Conservation (phyloP, 2,888 invertebrate genomes). For the Ochropacha duplaris region DNA sequence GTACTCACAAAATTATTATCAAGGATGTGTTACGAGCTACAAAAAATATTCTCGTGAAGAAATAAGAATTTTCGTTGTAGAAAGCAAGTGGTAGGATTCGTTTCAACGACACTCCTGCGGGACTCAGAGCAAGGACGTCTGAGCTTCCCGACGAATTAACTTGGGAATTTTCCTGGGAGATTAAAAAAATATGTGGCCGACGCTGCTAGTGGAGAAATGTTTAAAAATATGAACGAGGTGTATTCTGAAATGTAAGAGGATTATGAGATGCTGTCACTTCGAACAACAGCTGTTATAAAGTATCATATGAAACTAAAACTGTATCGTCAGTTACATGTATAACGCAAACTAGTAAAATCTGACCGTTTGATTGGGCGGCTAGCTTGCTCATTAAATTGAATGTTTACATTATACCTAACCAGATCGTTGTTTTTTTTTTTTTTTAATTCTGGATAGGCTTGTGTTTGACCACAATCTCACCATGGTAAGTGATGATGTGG, state of each 20-base stretch:
- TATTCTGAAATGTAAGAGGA: background rate
- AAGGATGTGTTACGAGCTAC: constrained; percentile 11
- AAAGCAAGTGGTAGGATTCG: constrained; percentile 24
- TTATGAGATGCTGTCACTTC: background rate
- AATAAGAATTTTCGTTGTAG: constrained; percentile 19
- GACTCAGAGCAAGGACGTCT: constrained; percentile 34
- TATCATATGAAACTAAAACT: too few relatives aligned
- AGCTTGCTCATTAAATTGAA: too few relatives aligned
- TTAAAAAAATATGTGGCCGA: constrained; percentile 15
- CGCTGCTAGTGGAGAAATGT: background rate
- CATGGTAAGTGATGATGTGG: too few relatives aligned
- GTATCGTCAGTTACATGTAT: too few relatives aligned
- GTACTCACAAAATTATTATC: background rate
- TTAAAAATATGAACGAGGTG: background rate
- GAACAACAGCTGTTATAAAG: background rate
- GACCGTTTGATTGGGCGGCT: too few relatives aligned
- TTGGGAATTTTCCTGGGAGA: constrained; percentile 27
- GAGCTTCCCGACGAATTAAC: constrained; percentile 32
- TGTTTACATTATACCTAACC: too few relatives aligned
- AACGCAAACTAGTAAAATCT: too few relatives aligned
- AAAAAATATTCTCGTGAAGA: constrained; percentile 19
- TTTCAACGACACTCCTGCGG: constrained; percentile 26
- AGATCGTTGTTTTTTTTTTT: too few relatives aligned
- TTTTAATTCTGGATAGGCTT: too few relatives aligned
- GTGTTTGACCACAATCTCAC: too few relatives aligned